phyloP scores from a whole-genome alignment of 1,140 invertebrate species.

The Neodiprion virginianus region DNA sequence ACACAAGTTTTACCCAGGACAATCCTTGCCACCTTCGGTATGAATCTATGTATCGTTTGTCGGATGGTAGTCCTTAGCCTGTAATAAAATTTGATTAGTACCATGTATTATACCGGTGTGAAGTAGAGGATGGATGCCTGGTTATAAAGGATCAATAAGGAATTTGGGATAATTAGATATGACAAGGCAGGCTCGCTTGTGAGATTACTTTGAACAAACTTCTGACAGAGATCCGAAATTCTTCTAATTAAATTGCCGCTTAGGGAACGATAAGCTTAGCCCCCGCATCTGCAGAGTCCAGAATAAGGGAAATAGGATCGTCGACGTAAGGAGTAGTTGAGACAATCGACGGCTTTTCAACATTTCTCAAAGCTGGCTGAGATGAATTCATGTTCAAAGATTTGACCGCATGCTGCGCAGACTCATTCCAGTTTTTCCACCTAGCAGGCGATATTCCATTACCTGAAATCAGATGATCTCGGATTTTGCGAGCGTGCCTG shows the following conservation, averaged over 20 bases:
- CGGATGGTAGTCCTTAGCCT: too few relatives aligned
- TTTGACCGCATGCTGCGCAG: slow-evolving; percentile 25
- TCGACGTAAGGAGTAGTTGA: neutral
- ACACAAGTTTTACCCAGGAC: too few relatives aligned
- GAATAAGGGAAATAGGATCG: slow-evolving; percentile 18
- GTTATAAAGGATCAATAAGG: neutral
- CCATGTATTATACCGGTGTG: too few relatives aligned
- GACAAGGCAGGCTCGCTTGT: slow-evolving; percentile 28
- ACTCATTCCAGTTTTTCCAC: slow-evolving; percentile 34
- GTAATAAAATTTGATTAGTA: too few relatives aligned
- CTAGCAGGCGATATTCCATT: slow-evolving; percentile 6
- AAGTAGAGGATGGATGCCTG: too few relatives aligned
- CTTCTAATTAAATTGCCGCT: neutral
- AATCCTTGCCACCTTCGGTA: too few relatives aligned
- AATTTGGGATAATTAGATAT: neutral
- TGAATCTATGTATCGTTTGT: too few relatives aligned
- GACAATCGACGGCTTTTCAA: slow-evolving; percentile 13
- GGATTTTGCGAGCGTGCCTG: slow-evolving; percentile 36
- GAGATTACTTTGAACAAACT: slow-evolving; percentile 20
- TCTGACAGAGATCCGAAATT: neutral
- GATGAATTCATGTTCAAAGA: slow-evolving; percentile 20
- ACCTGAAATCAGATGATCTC: slow-evolving; percentile 40
- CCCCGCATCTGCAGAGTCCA: slow-evolving; percentile 34
- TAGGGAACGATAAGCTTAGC: slow-evolving; percentile 35
- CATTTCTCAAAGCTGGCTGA: slow-evolving; percentile 17